Evolutionary conservation across 1,140 invertebrate species (phyloP), one percentile per base, ranked within the genome.

Genomic region (Bombus vancouverensis): DNA sequence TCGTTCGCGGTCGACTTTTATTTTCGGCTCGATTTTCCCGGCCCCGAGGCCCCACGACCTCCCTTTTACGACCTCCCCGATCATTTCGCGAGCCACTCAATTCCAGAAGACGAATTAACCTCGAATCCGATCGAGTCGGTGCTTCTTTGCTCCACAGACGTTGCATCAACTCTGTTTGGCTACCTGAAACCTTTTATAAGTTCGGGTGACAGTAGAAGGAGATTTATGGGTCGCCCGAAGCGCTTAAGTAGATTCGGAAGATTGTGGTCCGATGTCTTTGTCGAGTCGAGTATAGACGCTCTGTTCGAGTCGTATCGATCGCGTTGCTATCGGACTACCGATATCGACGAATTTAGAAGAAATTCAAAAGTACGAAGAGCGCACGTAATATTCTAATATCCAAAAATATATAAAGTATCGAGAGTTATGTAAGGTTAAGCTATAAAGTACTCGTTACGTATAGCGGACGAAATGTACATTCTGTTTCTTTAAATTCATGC

Each of bases 101-200:
- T 78, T 25, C 39, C 39, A 65, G n/a, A 47, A 68, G 77, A 79
- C 77, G 77, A 68, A 68, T 79, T 79, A 47, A 79, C 65, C 62
- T 68, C 77, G 77, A 79, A 68, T 79, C 42, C n/a, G 32, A 47
- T n/a, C 34, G 13, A 37, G 34, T 12, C 59, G 59, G 18, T 25
- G 59, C n/a, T 68, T 66, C n/a, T 79, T 79, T 68, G 18, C 28
- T 53, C 12, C 25, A 13, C 15, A 15, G 34, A 42, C n/a, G 57
- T 25, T 42, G 15, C 75, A 9, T 3, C 37, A 22, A 53, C 18
- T 37, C 18, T 22, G 74, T 59, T 57, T 76, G 75, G 75, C 13
- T 28, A 25, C 22, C 1, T 15, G 12, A 12, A 8, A 12, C 59
- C 62, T 66, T 32, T 66, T 66, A 0, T 25, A 37, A 70, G 34